Conservation (phyloP, 2,888 invertebrate species). For the Callinectes sapidus region DNA sequence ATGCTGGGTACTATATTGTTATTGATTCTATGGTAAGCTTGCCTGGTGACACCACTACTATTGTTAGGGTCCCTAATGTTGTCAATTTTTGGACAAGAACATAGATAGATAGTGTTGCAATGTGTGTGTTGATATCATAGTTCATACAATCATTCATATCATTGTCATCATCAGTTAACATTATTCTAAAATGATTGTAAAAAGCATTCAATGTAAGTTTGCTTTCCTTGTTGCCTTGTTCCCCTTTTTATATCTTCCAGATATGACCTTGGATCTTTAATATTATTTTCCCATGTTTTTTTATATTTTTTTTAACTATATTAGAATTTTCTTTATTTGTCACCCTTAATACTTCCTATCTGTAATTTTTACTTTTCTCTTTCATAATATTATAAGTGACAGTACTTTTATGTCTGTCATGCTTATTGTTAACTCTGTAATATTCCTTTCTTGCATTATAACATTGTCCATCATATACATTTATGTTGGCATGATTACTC, state of each 20-base stretch:
- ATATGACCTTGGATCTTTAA: background rate
- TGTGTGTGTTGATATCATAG: too few relatives aligned
- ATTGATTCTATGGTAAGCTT: too few relatives aligned
- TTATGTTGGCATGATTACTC: too few relatives aligned
- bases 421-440: too few relatives aligned
- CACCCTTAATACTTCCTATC: background rate
- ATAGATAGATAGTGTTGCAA: too few relatives aligned
- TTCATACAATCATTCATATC: too few relatives aligned
- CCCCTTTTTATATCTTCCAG: background rate
- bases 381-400: background rate
- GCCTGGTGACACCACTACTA: too few relatives aligned
- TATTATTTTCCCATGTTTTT: background rate
- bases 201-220: background rate
- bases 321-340: constrained; percentile 3
- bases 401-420: background rate
- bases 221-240: constrained; percentile 16
- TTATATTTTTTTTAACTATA: background rate
- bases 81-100: too few relatives aligned
- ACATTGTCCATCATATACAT: too few relatives aligned
- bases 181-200: background rate
- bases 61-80: too few relatives aligned
- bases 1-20: too few relatives aligned
- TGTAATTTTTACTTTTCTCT: background rate
- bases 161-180: background rate
- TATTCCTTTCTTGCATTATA: too few relatives aligned